Base-by-base conservation (phyloP, 2,888 invertebrate species). In the Nebria brevicollis region DNA sequence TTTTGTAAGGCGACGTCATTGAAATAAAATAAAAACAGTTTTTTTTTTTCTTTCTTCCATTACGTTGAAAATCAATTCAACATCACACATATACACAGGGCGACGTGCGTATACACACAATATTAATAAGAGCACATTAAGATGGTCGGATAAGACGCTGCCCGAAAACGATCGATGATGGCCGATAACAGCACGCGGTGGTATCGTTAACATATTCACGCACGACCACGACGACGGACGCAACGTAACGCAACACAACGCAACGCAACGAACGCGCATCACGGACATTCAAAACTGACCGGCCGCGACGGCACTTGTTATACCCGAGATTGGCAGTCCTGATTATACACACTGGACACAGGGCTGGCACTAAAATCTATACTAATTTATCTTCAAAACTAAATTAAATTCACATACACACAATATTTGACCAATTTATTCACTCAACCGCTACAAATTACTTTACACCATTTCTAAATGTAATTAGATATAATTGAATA, bases 201-300 rank as follows among this genome's bases (percentile, higher is more conserved):
- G 54, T 77, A 77, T 72, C 77, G 77, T 77, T 77, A 77, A 54
- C 77, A 54, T 77, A 70, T 77, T 77, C 34, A 70, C 70, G 70
- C 25, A 34, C 25, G 70, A 25, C 70, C 70, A 20, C n/a, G 70
- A 70, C 70, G 26, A 70, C 70, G 70, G 70, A 25, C 66, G 54
- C 54, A 2, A 54, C 13, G 11, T 8, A 8, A 54, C 8, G 11
- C 20, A 20, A 20, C 20, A 54, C 11, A 8, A 54, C 54, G 54
- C 20, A 54, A 54, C 54, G 54, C 1, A 20, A 20, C 54, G 54
- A 8, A 54, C 11, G 54, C 11, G 13, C 8, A 54, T 54, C 54
- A 54, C 11, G 54, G 54, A 54, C 8, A 54, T 54, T 54, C 8
- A 54, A 54, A 54, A 54, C 7, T 54, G 54, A 54, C 54, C 54